Evolutionary conservation across 2,797 vertebrate species (phyloP), one percentile per base, ranked within the genome.

Genomic region (Staurois parvus): DNA sequence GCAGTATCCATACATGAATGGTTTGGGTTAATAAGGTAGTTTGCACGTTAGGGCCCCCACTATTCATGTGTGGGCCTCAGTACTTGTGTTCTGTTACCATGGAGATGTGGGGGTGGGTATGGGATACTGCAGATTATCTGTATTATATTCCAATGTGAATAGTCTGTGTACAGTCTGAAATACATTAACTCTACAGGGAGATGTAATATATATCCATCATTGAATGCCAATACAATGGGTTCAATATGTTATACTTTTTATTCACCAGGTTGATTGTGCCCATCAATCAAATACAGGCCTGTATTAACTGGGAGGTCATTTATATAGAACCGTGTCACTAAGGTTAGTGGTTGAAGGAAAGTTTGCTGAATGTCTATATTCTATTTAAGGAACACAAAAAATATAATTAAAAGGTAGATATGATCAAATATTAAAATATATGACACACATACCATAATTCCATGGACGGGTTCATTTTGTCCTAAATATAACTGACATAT

Each of bases 21-120:
- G 42, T 75, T 87, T 69, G 81, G 81, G 76, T 87, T 83, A 87
- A 83, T 79, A 83, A 79, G 69, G 40, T 83, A 78, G 74, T 75
- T 40, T 79, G 64, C 79, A 87, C 75, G 56, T 83, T 83, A 79
- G 74, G 62, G 77, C 79, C 78, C 85, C 69, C 68, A 67, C 75
- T 68, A 56, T 59, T 48, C 32, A 59, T 86, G 76, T 86, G 52
- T 77, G 79, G 79, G 85, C 75, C 66, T 85, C 28, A 15, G 34
- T 73, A 73, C 74, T 52, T 76, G 62, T 76, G 85, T 87, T 69
- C 70, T 64, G 85, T 87, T 87, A 87, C 85, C 85, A 87, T 87
- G 81, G 81, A 29, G 32, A 87, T 87, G 81, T 84, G 81, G 76
- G 85, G 81, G 81, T 84, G 85, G 85, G 69, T 62, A 68, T 83